phyloP scores from a whole-genome alignment of 2,888 invertebrate species.

The Tiliacea aurago region DNA sequence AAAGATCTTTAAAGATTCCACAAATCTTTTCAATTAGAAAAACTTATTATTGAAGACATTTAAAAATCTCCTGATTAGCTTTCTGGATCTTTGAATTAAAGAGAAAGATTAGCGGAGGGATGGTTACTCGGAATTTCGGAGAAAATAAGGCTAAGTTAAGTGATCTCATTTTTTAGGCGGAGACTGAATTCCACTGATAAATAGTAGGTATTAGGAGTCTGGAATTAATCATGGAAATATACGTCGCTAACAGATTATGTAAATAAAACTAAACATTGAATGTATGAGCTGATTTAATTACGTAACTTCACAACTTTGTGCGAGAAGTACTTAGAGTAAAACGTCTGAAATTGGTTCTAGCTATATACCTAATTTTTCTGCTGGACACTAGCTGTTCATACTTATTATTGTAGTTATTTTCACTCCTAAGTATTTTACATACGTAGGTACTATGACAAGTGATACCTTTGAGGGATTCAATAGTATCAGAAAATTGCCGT shows the following conservation, averaged over 20 bases:
- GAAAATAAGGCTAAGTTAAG: slow-evolving; percentile 48
- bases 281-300: slow-evolving; percentile 2
- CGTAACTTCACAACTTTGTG: background rate
- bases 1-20: slow-evolving; percentile 1
- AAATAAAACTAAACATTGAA: slow-evolving; percentile 12
- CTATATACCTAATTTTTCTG: background rate
- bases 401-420: background rate
- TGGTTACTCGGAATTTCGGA: slow-evolving; percentile 13
- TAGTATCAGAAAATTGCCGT: background rate
- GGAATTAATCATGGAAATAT: slow-evolving; percentile 42
- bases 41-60: slow-evolving; percentile 43
- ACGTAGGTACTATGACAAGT: too few relatives aligned
- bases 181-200: slow-evolving; percentile 17
- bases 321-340: background rate
- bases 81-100: slow-evolving; percentile 61
- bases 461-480: too few relatives aligned
- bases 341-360: background rate
- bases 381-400: background rate
- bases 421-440: too few relatives aligned
- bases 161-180: slow-evolving; percentile 46
- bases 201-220: slow-evolving; percentile 34
- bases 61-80: slow-evolving; percentile 47
- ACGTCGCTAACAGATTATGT: slow-evolving; percentile 11
- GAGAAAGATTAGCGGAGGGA: slow-evolving; percentile 38
- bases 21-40: slow-evolving; percentile 47